Base-by-base conservation (phyloP, 1,140 invertebrate species). In the Scaptomyza pallida region DNA sequence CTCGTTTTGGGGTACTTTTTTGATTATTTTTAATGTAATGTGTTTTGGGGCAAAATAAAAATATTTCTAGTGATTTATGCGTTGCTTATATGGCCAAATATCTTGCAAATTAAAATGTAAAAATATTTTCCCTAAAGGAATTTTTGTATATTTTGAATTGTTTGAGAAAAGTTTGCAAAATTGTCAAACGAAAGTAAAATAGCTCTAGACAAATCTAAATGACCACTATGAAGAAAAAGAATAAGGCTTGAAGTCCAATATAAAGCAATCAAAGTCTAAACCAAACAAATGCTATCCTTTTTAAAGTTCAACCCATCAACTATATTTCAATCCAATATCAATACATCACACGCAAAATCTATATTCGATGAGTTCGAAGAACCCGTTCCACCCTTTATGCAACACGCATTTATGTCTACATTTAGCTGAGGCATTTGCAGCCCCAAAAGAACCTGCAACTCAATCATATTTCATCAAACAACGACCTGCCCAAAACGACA, bases 401-500 rank as follows among this genome's bases (percentile, higher is more conserved):
- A 30, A 30, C 26, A 37, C 33, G 33, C 33, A 37, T 5, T n/a
- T n/a, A 12, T 37, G 33, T 37, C 33, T 37, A 35, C 33, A 35
- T 35, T 35, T 35, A 26, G 23, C 6, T 6, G 3, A 35, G 13
- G 13, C 19, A 23, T 41, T 16, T 55, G 33, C 12, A 5, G n/a
- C 9, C 26, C n/a, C 41, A 33, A 23, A 43, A 51, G 54, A 17
- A 41, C 47, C 52, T 73, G 68, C 75, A 65, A 83, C 65, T 75
- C 75, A 83, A 83, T 61, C 79, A 82, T 82, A 82, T 82, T 82
- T 82, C 79, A 83, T 75, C 79, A 83, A 78, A 72, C 78, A 78
- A 82, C 78, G 57, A 64, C 45, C 40, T n/a, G n/a, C n/a, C 65
- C 59, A 68, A 55, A 33, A 81, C 59, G 47, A 81, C 78, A 60